Evolutionary conservation across 2,888 invertebrate species (phyloP), one percentile per base, ranked within the genome.

Genomic region (Calameuta idolon): DNA sequence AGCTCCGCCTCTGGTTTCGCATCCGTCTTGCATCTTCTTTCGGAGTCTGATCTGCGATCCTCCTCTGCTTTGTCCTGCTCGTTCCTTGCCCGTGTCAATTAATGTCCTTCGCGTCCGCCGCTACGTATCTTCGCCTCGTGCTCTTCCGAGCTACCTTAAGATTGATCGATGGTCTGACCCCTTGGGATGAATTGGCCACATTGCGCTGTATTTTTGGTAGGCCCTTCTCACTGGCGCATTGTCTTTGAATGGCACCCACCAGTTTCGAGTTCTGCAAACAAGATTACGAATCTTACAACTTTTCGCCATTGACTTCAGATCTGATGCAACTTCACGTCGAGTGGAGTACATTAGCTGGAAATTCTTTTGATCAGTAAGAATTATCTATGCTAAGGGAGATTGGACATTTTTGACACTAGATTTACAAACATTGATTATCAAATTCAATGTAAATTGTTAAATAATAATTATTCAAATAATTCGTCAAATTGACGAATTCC

Each of bases 41-140:
- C 75, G 79, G 74, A 79, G 40, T 82, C 81, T 81, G 83, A 84
- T 82, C 80, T 76, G 79, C 80, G 79, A 76, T 37, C 69, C 69
- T 34, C 74, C 35, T 34, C 81, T 75, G 79, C 79, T 83, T 83
- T 82, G 80, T 82, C 82, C 80, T 73, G 79, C 80, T 80, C 79
- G 78, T 82, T 83, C 82, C 84, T 81, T 82, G 82, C 85, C 85
- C 87, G 89, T 89, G 91, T 91, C 91, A 91, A 91, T 91, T 91
- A 91, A 90, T 90, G 90, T 91, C 91, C 87, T 85, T 85, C 83
- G 85, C 84, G 83, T 83, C 84, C 84, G 80, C 76, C 75, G 55
- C 78, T 68, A 37, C 79, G 81, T 83, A 85, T 79, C 81, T 79
- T 78, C 80, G 81, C 81, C 68, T 15, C 75, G 71, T 37, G 31